Conservation (phyloP, 2,797 vertebrate genomes). For the Botia almorhae region DNA sequence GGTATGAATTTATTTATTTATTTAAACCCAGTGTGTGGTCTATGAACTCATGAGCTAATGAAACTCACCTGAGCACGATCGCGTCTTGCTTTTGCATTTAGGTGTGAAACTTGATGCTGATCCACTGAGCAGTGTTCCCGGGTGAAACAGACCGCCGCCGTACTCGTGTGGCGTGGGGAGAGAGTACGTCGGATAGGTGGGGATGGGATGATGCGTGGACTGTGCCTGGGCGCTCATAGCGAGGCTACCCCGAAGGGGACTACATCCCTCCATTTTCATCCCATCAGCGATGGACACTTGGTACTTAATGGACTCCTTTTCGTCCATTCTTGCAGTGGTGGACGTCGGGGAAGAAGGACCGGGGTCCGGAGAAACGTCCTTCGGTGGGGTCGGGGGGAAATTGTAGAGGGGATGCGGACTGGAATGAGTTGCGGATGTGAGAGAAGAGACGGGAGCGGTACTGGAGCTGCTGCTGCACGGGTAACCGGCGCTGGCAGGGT, state of each 20-base stretch:
- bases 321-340: conserved; percentile 87
- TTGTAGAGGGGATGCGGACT: conserved; percentile 94
- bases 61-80: conserved; percentile 94
- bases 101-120: conserved; percentile 94
- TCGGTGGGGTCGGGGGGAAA: conserved; percentile 95
- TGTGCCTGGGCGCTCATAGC: conserved; percentile 86
- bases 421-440: conserved; percentile 87
- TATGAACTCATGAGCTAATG: conserved; percentile 16
- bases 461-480: conserved; percentile 86
- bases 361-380: conserved; percentile 95
- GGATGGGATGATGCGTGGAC: conserved; percentile 94
- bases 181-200: conserved; percentile 92
- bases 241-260: conserved; percentile 89
- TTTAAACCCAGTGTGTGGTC: no score
- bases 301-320: conserved; percentile 95
- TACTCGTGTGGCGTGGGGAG: conserved; percentile 91
- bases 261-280: conserved; percentile 96
- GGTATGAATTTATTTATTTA: no score
- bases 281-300: conserved; percentile 88
- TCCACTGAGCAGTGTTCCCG: conserved; percentile 89
- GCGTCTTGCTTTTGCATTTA: conserved; percentile 94
- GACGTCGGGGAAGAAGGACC: conserved; percentile 89
- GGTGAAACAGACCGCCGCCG: conserved; percentile 92
- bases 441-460: conserved; percentile 85
- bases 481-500: conserved; percentile 89